These are phyloP conservation scores for Hemitrygon akajei DNA, from an alignment of 2,797 vertebrate species.

Conservation along the genomic window DNA sequence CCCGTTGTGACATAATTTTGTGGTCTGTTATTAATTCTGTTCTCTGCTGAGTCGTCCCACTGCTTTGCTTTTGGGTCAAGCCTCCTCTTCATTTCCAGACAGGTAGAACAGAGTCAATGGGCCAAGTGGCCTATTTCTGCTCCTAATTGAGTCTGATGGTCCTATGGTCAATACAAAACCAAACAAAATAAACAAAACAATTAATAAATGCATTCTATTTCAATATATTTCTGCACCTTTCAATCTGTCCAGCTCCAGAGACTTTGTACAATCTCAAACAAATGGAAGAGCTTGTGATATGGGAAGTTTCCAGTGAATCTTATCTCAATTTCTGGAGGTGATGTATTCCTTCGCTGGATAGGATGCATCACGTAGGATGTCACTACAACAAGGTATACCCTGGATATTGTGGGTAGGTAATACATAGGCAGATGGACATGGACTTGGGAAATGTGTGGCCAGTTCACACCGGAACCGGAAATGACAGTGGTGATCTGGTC, in stretches of 20 bases:
- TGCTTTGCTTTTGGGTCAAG: no score
- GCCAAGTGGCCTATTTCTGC: no score
- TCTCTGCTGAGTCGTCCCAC: no score
- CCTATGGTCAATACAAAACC: not conserved
- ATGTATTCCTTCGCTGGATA: not conserved
- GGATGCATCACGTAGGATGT: not conserved
- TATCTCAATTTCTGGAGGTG: conserved; percentile 14
- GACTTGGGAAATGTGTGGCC: no score
- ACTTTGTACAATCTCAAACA: not conserved
- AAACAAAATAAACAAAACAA: not conserved
- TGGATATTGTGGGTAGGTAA: not conserved
- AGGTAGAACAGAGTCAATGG: no score
- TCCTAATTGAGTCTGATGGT: no score
- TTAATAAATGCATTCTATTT: conserved; percentile 5
- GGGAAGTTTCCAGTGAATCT: not conserved
- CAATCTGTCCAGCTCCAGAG: not conserved
- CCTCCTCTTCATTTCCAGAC: no score
- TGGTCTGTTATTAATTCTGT: no score
- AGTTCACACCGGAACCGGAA: no score
- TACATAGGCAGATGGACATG: not conserved
- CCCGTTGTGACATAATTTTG: no score
- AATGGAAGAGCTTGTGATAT: not conserved
- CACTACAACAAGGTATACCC: not conserved
- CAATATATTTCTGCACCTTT: not conserved
- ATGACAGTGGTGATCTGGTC: no score